Percentiles rank a stretch among this genome's conserved stretches.
Evolutionary conservation across 2,797 vertebrate genomes (phyloP).

Genomic region (Linurgus olivaceus): DNA sequence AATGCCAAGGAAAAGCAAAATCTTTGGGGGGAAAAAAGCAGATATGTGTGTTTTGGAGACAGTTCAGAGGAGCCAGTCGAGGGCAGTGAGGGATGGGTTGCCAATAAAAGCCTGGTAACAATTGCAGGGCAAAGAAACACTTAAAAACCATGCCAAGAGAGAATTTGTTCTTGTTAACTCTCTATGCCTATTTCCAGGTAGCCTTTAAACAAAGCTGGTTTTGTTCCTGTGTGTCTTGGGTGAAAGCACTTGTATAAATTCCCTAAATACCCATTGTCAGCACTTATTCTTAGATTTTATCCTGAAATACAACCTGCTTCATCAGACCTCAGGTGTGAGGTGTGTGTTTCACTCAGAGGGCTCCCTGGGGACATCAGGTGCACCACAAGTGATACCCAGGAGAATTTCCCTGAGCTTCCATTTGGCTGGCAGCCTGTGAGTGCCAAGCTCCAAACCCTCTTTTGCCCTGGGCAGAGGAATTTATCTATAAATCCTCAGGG

Average conservation of each 20-base stretch:
- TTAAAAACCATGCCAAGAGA: not conserved
- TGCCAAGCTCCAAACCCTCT: not conserved
- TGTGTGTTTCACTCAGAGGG: not conserved
- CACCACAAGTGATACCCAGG: not conserved
- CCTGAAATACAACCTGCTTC: constrained; percentile 15
- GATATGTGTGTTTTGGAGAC: not conserved
- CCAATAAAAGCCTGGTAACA: not conserved
- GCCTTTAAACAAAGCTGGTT: not conserved
- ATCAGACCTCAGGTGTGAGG: not conserved
- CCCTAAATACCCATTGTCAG: constrained; percentile 7
- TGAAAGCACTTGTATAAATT: not conserved
- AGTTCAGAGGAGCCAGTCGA: not conserved
- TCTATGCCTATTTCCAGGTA: not conserved
- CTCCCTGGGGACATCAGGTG: constrained; percentile 6
- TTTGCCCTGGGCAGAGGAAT: not conserved
- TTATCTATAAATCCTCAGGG: not conserved
- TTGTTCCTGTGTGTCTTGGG: not conserved
- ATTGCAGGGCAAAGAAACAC: not conserved
- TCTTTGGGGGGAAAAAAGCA: not conserved
- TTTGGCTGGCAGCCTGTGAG: not conserved
- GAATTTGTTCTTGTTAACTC: not conserved
- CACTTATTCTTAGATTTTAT: not conserved
- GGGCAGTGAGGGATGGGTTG: not conserved
- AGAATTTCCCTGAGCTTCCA: not conserved
- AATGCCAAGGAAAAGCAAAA: constrained; percentile 40